Conservation (phyloP, 1,140 invertebrate genomes). For the Drosophila baimaii region DNA sequence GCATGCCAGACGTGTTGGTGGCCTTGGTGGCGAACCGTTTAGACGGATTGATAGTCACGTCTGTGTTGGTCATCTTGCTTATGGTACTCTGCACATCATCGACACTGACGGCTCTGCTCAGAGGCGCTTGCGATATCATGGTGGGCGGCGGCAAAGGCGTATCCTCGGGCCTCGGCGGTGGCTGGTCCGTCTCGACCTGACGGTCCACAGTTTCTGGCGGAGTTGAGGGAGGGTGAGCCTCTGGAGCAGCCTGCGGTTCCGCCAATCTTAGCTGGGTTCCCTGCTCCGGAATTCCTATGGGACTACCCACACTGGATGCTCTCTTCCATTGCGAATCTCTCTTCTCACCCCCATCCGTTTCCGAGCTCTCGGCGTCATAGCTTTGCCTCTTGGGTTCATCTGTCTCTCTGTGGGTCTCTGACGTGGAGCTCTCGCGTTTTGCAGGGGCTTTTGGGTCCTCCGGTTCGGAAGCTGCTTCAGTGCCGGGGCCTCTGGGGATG, state of each 20-base stretch:
- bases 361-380: conserved; percentile 8
- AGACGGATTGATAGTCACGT: conserved; percentile 47
- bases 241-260: too few species aligned
- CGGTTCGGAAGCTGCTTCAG: too few species aligned
- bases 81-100: not conserved
- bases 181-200: too few species aligned
- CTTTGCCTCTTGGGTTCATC: too few species aligned
- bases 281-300: not conserved
- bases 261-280: too few species aligned
- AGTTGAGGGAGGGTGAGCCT: too few species aligned
- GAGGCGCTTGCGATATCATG: conserved; percentile 5
- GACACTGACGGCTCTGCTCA: not conserved
- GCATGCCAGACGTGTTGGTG: conserved; percentile 53
- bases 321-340: not conserved
- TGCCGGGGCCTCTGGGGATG: not conserved
- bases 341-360: not conserved
- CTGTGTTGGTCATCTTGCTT: conserved; percentile 56
- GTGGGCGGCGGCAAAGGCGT: conserved; percentile 37
- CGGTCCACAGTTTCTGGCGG: too few species aligned
- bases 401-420: too few species aligned
- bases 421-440: too few species aligned
- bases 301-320: too few species aligned
- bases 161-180: conserved; percentile 27
- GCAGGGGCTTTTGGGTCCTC: too few species aligned
- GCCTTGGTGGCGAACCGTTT: conserved; percentile 52